Evolutionary conservation across 2,797 vertebrate genomes (phyloP), one percentile per base, ranked within the genome.

Genomic region (Arrhamphus sclerolepis): DNA sequence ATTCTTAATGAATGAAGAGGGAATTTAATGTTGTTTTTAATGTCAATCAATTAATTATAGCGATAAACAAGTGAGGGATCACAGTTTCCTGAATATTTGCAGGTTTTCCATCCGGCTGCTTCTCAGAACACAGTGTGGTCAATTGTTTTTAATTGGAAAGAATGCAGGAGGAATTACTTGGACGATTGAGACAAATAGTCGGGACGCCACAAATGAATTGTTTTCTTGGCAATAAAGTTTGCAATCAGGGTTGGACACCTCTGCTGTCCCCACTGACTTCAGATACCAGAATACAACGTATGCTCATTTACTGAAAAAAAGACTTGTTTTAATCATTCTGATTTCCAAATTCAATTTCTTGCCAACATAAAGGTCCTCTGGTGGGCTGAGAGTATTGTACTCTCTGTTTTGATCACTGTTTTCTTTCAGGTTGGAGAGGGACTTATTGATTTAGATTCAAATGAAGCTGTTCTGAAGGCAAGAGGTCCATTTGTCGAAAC

Each of bases 121-220:
- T 89, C 84, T 87, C 89, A 78, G 65, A 87, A 85, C 84, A 81
- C 84, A 89, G 80, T 75, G 87, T 76, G 82, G 80, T 91, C 89
- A 88, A 79, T 89, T 89, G 73, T 90, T 92, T 90, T 93, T 93
- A 94, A 95, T 95, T 95, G 93, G 92, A 93, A 92, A 83, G 59
- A 86, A 89, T 91, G 79, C 83, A 81, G 77, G 60, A 88, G 87
- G 90, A 88, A 83, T 92, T 88, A 82, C 89, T 89, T 75, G 53
- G 87, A 70, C 19, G 77, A 88, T 80, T 81, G 85, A 93, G 93
- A 92, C 84, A 92, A 94, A 91, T 84, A 91, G 82, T 92, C 86
- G 90, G 62, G 87, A 91, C 89, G 65, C 80, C 62, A 73, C 79
- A 58, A 88, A 82, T 77, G 70, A 91, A 90, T 87, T 92, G 91